A percentile compares a stretch with the other conserved stretches of the same genome.
phyloP scores from a whole-genome alignment of 2,113 vertebrate genomes.

The Anhinga anhinga region DNA sequence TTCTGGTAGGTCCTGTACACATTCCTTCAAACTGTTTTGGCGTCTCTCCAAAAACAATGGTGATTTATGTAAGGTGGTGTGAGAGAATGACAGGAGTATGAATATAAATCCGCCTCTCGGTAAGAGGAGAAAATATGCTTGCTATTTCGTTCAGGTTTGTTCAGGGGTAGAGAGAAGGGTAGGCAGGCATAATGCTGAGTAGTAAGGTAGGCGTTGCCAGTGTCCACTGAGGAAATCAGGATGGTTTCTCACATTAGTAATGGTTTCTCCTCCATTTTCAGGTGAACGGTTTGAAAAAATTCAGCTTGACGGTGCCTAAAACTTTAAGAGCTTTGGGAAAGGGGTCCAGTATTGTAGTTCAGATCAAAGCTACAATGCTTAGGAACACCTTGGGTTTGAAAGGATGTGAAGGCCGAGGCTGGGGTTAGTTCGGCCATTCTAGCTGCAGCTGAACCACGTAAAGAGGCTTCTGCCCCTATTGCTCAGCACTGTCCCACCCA shows the following conservation, averaged over 20 bases:
- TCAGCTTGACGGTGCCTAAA: neutral
- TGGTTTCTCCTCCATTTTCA: neutral
- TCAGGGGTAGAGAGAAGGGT: neutral
- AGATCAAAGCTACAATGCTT: neutral
- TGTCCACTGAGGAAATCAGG: neutral
- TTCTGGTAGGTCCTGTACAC: neutral
- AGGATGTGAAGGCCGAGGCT: neutral
- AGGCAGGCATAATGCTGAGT: neutral
- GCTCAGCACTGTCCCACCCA: neutral
- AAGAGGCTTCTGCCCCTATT: neutral
- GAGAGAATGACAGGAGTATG: neutral
- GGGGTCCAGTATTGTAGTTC: neutral
- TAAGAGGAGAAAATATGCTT: neutral
- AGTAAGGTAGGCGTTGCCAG: neutral
- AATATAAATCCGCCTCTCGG: neutral
- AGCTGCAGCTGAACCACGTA: neutral
- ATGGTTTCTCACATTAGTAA: neutral
- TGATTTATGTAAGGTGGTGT: conserved; percentile 4
- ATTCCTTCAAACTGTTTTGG: neutral
- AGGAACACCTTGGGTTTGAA: neutral
- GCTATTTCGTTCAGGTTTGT: neutral
- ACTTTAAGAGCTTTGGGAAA: neutral
- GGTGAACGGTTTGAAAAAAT: neutral
- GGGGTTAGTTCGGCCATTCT: neutral
- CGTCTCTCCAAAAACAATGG: neutral